Evolutionary conservation across 2,797 vertebrate species (phyloP), one percentile per base, ranked within the genome.

Genomic region (Ispidina lecontei): DNA sequence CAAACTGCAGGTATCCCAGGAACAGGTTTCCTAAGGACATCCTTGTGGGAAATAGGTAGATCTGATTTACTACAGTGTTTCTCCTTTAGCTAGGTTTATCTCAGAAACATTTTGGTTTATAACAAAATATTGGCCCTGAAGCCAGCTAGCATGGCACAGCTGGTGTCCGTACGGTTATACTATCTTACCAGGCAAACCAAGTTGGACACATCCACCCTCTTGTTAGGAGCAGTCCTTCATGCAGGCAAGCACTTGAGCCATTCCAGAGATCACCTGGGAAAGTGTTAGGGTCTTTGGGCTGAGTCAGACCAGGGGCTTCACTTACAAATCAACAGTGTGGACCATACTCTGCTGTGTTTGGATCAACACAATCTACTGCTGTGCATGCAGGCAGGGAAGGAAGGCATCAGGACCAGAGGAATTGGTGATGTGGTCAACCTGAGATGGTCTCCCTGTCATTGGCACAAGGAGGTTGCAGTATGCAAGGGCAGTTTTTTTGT

Each of bases 391-490:
- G 25, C 10, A 59, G 8, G 18, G 33, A 72, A 72, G 18, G 33
- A 72, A 72, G 37, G 78, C 37, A 39, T 43, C 1, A 1, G 10
- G 20, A 14, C 14, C 41, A 64, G 58, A 60, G 9, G 35, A 55
- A 39, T 2, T 9, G 28, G 11, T 0, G 0, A 23, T 12, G 10
- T 0, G 0, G 17, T 64, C 29, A 31, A 16, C 4, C 69, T 54
- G 39, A 58, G 49, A 55, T 55, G 67, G 7, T 41, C 29, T 56
- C 16, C 15, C 19, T 58, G 54, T 68, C 29, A 18, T 15, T 56
- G 43, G 37, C 43, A 55, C 58, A 47, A 59, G 14, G 9, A 31
- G 26, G 6, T 39, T 84, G 52, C 11, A 58, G 43, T 26, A 63
- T 20, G 29, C 0, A 1, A 67, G 5, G 20, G 12, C 3, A 72